Conservation (phyloP, 1,140 invertebrate genomes). For the Procambarus clarkii region DNA sequence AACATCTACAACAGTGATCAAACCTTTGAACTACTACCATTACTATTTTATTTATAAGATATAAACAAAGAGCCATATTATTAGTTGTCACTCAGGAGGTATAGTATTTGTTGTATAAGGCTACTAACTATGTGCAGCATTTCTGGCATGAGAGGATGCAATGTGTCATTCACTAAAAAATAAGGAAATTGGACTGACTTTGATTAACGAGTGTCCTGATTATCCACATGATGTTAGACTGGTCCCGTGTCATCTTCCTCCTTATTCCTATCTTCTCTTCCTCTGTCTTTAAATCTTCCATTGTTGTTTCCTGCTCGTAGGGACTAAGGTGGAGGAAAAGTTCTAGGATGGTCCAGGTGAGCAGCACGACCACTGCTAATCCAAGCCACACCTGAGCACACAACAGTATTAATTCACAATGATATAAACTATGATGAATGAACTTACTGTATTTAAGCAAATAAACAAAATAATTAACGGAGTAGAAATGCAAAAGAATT, state of each 20-base stretch:
- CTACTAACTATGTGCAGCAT: too few species aligned
- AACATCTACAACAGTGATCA: too few species aligned
- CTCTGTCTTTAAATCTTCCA: not conserved
- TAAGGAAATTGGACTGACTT: not conserved
- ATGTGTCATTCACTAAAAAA: too few species aligned
- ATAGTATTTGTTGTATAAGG: too few species aligned
- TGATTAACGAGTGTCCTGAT: conserved; percentile 18
- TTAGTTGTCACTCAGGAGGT: too few species aligned
- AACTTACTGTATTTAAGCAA: not conserved
- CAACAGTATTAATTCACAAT: not conserved
- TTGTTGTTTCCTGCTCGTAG: not conserved
- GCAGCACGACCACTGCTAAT: not conserved
- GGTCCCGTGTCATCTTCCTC: not conserved
- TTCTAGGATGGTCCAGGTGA: conserved; percentile 35
- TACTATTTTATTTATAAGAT: too few species aligned
- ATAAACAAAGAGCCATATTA: too few species aligned
- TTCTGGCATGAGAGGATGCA: too few species aligned
- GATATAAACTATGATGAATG: not conserved
- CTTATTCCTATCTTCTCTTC: not conserved
- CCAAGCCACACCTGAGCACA: conserved; percentile 43
- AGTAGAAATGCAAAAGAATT: not conserved
- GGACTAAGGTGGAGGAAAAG: conserved; percentile 7
- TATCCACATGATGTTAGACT: conserved; percentile 21
- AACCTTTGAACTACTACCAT: too few species aligned
- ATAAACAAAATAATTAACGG: not conserved